Evolutionary conservation across 2,797 vertebrate genomes (phyloP), one percentile per base, ranked within the genome.

Genomic region (Sphaeramia orbicularis): DNA sequence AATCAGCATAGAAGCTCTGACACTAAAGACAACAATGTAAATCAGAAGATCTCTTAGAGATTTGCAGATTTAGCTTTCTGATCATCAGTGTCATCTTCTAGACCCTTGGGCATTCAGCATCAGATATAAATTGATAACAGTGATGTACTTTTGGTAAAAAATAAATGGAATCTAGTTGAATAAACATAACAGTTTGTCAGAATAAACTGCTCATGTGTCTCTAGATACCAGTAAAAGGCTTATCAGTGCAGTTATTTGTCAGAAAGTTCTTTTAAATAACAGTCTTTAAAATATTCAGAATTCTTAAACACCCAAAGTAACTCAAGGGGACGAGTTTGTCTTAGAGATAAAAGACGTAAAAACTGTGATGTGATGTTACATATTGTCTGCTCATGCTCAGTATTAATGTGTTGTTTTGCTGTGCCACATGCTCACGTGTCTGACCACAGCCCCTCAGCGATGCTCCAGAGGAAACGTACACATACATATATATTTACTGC

Each of bases 391-490:
- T 21, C 21, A 13, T 14, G 24, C 40, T 55, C 37, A 32, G 58
- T 45, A 16, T 3, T 53, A 27, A 1, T 66, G 73, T 54, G 49
- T 82, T 85, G 70, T 84, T 86, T 78, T 77, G 78, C 71, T 59
- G 71, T 61, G 68, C 74, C 65, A 73, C 49, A 27, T 81, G 74
- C 80, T 86, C 81, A 86, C 77, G 59, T 88, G 85, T 78, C 63
- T 68, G 70, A 55, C 64, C 48, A 16, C 63, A 74, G 70, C 68
- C 64, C 64, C 35, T 62, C 61, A 19, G 60, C 71, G 58, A 76
- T 16, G 36, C 59, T 81, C 16, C 45, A 57, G 16, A 70, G 80
- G 66, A 78, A 72, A 69, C 44, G 18, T 71, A 73, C 66, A 73
- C 79, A 82, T 66, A 45, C 45, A 76, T 71, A 53, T 64, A 58